Base-by-base conservation (phyloP, 2,888 invertebrate species). In the Machimus rusticus region DNA sequence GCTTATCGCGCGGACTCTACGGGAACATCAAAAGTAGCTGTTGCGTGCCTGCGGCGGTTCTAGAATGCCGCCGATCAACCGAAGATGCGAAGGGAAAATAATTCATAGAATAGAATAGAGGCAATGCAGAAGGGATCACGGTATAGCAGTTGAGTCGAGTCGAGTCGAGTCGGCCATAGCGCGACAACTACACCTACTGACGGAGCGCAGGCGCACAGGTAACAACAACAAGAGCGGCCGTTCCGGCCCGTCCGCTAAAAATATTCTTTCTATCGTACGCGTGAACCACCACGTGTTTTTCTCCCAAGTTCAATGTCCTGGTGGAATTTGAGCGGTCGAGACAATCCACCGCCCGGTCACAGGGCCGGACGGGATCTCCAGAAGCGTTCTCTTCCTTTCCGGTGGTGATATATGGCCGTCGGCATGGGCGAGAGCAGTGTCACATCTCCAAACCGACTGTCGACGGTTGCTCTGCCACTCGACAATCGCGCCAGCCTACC, bases 201-300 rank as follows among this genome's bases (percentile, higher is more conserved):
- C 23, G 6, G n/a, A n/a, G 66, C 1, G 23, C 66, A 39, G 55
- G 19, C 55, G 55, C 55, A 23, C 23, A 66, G 66, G 9, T 12
- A 66, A 0, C 1, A 4, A 5, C 23, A 19, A 19, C 8, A 66
- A 66, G 66, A 66, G 23, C 9, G 23, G 0, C 12, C 57, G 57
- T n/a, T 37, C 8, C 37, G 39, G 57, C 8, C 1, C 66, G 66
- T 66, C 23, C 4, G 66, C 23, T 19, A 28, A 66, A 66, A 66
- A 5, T 66, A 28, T 66, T 28, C 28, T 66, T 66, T 66, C 66
- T 66, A 66, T 66, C 28, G 28, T 51, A 55, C 81, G 55, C 55
- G 81, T 81, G 81, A 81, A 31, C 31, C 51, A 81, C 81, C 81
- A 81, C 81, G 81, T 81, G 81, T 66, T 66, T 66, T 81, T 81